Evolutionary conservation across 1,140 invertebrate species (phyloP).

Genomic region (Meteorus sp.): DNA sequence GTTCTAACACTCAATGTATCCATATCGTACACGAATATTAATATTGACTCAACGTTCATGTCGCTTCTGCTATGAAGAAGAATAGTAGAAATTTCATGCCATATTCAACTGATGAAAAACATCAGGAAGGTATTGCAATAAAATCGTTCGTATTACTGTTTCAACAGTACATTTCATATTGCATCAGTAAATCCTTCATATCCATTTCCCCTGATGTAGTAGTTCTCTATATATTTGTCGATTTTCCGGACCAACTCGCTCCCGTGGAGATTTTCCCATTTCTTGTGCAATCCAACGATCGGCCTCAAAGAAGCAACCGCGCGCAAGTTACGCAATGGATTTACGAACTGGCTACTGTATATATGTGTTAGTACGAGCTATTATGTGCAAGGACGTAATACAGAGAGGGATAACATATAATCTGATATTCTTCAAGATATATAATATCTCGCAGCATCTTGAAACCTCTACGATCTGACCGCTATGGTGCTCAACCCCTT

Average conservation of each 20-base stretch:
- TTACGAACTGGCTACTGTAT: slow-evolving; percentile 14
- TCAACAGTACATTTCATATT: too few species aligned
- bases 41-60: too few species aligned
- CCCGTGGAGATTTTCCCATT: background rate
- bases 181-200: background rate
- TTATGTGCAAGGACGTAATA: slow-evolving; percentile 11
- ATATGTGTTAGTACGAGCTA: background rate
- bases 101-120: too few species aligned
- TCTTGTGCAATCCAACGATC: background rate
- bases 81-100: too few species aligned
- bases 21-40: slow-evolving; percentile 3
- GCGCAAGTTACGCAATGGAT: slow-evolving; percentile 5
- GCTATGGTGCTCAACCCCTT: background rate
- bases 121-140: too few species aligned
- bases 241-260: background rate
- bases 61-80: too few species aligned
- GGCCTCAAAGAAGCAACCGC: background rate
- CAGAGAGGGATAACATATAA: background rate
- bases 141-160: too few species aligned
- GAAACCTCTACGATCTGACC: too few species aligned
- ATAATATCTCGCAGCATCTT: background rate
- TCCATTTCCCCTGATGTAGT: background rate
- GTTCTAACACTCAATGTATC: too few species aligned
- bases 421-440: slow-evolving; percentile 1
- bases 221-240: background rate